Evolutionary conservation across 2,113 vertebrate species (phyloP).

Genomic region (Hippocampus guttulatus): DNA sequence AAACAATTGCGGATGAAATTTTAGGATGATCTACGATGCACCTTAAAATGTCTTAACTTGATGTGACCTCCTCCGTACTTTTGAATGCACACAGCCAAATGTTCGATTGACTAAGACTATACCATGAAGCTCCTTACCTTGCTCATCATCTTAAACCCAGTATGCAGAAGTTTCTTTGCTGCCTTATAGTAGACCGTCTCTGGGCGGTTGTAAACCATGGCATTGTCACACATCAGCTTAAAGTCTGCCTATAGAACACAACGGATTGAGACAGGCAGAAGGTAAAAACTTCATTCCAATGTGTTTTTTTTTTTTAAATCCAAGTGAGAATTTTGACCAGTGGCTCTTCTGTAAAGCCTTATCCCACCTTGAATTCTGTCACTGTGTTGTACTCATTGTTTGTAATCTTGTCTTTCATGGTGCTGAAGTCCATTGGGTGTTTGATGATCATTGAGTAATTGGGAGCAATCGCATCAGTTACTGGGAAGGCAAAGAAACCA

Average conservation of each 20-base stretch:
- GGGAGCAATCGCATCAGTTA: constrained; percentile 95
- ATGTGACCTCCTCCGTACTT: background rate
- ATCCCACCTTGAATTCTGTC: constrained; percentile 92
- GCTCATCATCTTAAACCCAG: constrained; percentile 99
- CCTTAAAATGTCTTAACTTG: background rate
- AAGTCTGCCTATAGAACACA: constrained; percentile 85
- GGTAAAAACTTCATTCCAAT: background rate
- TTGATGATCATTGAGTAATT: constrained; percentile 99
- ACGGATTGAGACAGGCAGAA: constrained; percentile 9
- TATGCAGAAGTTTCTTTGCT: constrained; percentile 97
- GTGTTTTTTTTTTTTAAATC: background rate
- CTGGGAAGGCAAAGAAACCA: constrained; percentile 95
- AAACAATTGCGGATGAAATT: background rate
- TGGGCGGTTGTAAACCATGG: constrained; percentile 97
- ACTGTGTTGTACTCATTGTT: constrained; percentile 96
- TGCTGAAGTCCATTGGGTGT: constrained; percentile 98
- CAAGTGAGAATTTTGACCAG: background rate
- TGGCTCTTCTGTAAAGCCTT: background rate
- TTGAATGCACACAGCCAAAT: background rate
- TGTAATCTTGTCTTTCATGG: constrained; percentile 92
- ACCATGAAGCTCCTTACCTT: constrained; percentile 77
- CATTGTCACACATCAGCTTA: constrained; percentile 99
- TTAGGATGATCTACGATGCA: background rate
- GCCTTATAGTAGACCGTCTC: constrained; percentile 98
- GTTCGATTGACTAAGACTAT: too few relatives aligned